Evolutionary conservation across 2,888 invertebrate species (phyloP), one percentile per base, ranked within the genome.

Genomic region (Phorcus lineatus): DNA sequence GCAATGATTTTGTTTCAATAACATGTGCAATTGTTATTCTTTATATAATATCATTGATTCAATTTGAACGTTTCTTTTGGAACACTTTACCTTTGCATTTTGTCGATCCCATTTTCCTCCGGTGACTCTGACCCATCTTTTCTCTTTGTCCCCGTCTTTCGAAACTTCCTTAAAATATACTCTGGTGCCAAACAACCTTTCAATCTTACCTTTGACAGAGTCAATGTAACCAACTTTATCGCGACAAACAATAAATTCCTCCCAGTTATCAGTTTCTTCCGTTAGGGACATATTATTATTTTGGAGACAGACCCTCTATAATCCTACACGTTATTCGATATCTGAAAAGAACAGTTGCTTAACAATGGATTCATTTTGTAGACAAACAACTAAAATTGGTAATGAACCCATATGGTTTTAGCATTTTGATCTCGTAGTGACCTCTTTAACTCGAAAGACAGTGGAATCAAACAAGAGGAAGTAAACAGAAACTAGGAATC

Each of bases 21-120:
- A n/a, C n/a, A n/a, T n/a, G n/a, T n/a, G n/a, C 36, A 36, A 36
- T 36, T 36, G 36, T 36, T 36, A 36, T 36, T 36, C n/a, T n/a
- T n/a, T n/a, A n/a, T n/a, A n/a, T n/a, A n/a, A n/a, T n/a, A n/a
- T n/a, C n/a, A n/a, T n/a, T n/a, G n/a, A n/a, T n/a, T n/a, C n/a
- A 36, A 36, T 4, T 36, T 36, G 7, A 36, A 36, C 36, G 2
- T 7, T 7, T 2, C 36, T 36, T 36, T 36, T 4, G 36, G 7
- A 4, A 1, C 28, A 52, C 62, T 9, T 62, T 82, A 88, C 88
- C 86, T 86, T 87, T n/a, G 87, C 86, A 84, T 86, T 86, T 78
- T 84, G 85, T 78, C 86, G 83, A 80, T 88, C 88, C 47, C 84
- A 82, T 9, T 82, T 83, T 62, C 86, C 87, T 9, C 88, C 88